These are phyloP conservation scores for Lasioglossum marginatum DNA, from an alignment of 2,888 invertebrate genomes.

Conservation along the genomic window DNA sequence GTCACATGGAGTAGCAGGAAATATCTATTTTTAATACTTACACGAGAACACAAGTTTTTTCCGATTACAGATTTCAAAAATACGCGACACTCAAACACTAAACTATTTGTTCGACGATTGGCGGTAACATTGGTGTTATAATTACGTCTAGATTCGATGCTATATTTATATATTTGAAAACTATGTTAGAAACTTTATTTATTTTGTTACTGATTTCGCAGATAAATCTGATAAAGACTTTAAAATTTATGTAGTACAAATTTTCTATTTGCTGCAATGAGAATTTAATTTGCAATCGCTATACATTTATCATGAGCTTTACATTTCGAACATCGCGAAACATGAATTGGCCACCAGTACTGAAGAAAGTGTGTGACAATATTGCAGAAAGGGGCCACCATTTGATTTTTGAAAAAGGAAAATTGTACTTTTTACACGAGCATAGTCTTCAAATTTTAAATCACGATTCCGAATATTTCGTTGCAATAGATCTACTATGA, in stretches of 20 bases:
- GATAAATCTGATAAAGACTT: conserved; percentile 47
- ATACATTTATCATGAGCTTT: conserved; percentile 15
- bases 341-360: conserved; percentile 23
- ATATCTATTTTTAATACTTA: conserved; percentile 14
- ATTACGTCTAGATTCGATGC: conserved; percentile 39
- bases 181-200: conserved; percentile 62
- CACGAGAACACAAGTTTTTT: conserved; percentile 6
- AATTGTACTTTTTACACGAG: conserved; percentile 1
- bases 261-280: conserved; percentile 44
- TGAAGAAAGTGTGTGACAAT: conserved; percentile 44
- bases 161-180: conserved; percentile 58
- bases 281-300: conserved; percentile 54
- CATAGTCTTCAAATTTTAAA: conserved; percentile 7
- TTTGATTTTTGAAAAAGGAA: conserved; percentile 31
- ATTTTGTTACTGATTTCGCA: conserved; percentile 55
- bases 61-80: conserved; percentile 26
- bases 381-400: conserved; percentile 52
- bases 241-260: conserved; percentile 54
- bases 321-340: conserved; percentile 7
- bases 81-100: conserved; percentile 15
- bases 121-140: conserved; percentile 35
- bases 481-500: conserved; percentile 1
- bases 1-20: not conserved
- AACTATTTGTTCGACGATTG: conserved; percentile 43
- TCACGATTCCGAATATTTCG: not conserved